Evolutionary conservation across 2,888 invertebrate species (phyloP), one percentile per base, ranked within the genome.

Genomic region (Chalcis sispes): DNA sequence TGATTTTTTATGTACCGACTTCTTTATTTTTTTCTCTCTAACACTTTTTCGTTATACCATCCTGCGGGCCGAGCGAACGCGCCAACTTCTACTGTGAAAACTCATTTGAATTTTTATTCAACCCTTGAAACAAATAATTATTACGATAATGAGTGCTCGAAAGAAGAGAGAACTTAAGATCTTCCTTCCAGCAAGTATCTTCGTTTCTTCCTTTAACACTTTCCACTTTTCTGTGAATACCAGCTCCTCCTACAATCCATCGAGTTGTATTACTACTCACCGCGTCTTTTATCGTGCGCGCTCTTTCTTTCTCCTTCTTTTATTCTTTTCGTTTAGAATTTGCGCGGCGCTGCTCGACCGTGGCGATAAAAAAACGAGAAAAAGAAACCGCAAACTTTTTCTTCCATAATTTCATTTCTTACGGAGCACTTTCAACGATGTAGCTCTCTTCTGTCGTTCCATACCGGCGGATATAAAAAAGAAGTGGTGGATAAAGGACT

Each of bases 41-140:
- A 69, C 23, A 32, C 64, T 59, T 48, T n/a, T 52, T 66, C 7
- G n/a, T n/a, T n/a, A n/a, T n/a, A n/a, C n/a, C n/a, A n/a, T n/a
- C n/a, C n/a, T n/a, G n/a, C n/a, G n/a, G n/a, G n/a, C n/a, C n/a
- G n/a, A n/a, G 50, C 36, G 42, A 13, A 8, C 25, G 66, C 42
- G 23, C 54, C 67, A 46, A 42, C 25, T 72, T 66, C 50, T 20
- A 5, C 29, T 4, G n/a, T 67, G 75, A 72, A 81, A 86, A 83
- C 84, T 85, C 83, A 83, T 86, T 86, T 85, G 84, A 85, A 86
- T 87, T 86, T 86, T 84, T 82, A 84, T 84, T 83, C 82, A 81
- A 85, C 85, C 82, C 83, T 82, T 80, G 84, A 85, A 85, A 83
- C 83, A 87, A 85, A 87, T 87, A 86, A 86, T 87, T 85, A 87